Evolutionary conservation across 2,888 invertebrate species (phyloP).

Genomic region (Acanthopleura granulata): DNA sequence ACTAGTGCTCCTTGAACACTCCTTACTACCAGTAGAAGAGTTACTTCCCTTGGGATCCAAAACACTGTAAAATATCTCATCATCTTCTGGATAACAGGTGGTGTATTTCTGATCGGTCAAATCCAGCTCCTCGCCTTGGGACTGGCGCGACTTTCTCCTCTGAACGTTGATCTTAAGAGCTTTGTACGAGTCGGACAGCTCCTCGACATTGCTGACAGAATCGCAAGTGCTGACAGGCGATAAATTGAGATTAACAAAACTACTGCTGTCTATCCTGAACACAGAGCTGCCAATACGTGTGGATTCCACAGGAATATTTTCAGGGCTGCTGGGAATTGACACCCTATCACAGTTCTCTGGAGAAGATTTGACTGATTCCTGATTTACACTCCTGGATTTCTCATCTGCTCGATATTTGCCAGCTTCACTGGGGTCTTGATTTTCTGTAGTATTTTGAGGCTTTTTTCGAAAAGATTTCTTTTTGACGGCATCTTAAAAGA

Average conservation of each 20-base stretch:
- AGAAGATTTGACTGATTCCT: neutral
- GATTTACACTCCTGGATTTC: neutral
- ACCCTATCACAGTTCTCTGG: neutral
- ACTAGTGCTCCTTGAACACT: neutral
- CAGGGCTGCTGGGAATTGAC: too few species aligned
- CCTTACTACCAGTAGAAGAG: neutral
- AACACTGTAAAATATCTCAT: conserved; percentile 9
- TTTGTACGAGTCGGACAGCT: neutral
- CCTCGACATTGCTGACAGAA: neutral
- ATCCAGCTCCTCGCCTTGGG: neutral
- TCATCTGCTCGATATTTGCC: conserved; percentile 16
- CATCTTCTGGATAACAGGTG: neutral
- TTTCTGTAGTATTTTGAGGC: conserved; percentile 18
- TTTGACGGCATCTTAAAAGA: conserved; percentile 25
- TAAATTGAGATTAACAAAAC: conserved; percentile 3
- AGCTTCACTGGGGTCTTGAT: too few species aligned
- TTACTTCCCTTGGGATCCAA: neutral
- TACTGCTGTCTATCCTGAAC: neutral
- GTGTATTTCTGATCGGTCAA: neutral
- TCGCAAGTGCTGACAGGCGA: neutral
- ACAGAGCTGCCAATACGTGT: conserved; percentile 46
- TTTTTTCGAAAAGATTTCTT: conserved; percentile 25
- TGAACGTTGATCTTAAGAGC: neutral
- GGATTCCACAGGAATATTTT: conserved; percentile 39
- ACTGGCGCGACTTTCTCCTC: neutral